Conservation (phyloP, 1,140 invertebrate genomes). For the Hermetia illucens region DNA sequence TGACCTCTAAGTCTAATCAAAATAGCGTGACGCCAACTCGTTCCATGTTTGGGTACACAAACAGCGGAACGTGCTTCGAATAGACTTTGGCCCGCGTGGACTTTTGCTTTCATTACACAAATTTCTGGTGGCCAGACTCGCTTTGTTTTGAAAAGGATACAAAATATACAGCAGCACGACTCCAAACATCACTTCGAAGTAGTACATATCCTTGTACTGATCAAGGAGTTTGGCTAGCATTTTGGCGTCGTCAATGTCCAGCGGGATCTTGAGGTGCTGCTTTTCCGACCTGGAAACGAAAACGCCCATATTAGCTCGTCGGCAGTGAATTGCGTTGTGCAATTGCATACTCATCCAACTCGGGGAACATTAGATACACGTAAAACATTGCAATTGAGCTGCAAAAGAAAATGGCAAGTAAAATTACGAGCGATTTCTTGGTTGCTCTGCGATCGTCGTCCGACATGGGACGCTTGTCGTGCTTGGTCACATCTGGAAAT, state of each 20-base stretch:
- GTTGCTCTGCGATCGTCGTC: conserved; percentile 19
- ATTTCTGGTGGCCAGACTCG: conserved; percentile 2
- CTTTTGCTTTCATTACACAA: too few species aligned
- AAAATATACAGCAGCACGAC: conserved; percentile 92
- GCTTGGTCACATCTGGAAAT: background rate
- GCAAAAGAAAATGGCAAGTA: conserved; percentile 20
- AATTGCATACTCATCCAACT: conserved; percentile 62
- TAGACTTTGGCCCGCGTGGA: too few species aligned
- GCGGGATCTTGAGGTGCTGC: conserved; percentile 78
- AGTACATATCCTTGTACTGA: conserved; percentile 90
- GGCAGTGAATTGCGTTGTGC: background rate
- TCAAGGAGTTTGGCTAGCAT: conserved; percentile 80
- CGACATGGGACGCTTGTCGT: background rate
- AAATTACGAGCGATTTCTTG: conserved; percentile 27
- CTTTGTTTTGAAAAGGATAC: conserved; percentile 67
- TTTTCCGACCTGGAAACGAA: conserved; percentile 67
- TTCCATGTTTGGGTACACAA: too few species aligned
- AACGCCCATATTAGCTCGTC: conserved; percentile 5
- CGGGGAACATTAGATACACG: conserved; percentile 63
- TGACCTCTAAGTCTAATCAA: too few species aligned
- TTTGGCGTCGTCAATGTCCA: conserved; percentile 93
- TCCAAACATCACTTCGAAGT: conserved; percentile 76
- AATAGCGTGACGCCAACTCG: too few species aligned
- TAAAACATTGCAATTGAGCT: conserved; percentile 25
- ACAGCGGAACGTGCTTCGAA: too few species aligned